Percentiles rank a stretch among this genome's conserved stretches.
Conservation (phyloP, 2,888 invertebrate genomes). For the Stictocephala bisonia region DNA sequence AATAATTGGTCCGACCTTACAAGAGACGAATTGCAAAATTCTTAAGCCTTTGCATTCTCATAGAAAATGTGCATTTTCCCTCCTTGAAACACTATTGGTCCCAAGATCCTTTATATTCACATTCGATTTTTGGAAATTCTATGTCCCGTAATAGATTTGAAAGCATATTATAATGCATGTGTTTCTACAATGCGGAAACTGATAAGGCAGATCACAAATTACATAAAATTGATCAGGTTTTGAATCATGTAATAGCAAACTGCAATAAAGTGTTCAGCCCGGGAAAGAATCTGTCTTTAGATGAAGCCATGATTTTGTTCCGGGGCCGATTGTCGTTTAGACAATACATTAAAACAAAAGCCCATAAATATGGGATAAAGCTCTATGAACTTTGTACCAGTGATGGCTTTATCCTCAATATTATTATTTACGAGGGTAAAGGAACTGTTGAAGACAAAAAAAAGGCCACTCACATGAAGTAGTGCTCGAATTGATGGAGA, state of each 20-base stretch:
- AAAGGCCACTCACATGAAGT: not conserved
- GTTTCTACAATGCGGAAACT: slow-evolving; percentile 28
- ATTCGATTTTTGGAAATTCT: slow-evolving; percentile 15
- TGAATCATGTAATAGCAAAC: slow-evolving; percentile 27
- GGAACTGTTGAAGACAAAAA: slow-evolving; percentile 9
- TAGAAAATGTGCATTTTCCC: slow-evolving; percentile 10
- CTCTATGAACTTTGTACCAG: slow-evolving; percentile 26
- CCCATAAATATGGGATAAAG: slow-evolving; percentile 39
- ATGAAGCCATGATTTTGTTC: slow-evolving; percentile 17
- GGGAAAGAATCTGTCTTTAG: slow-evolving; percentile 19
- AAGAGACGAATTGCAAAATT: slow-evolving; percentile 22
- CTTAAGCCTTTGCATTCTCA: slow-evolving; percentile 29
- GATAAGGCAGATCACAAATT: slow-evolving; percentile 16
- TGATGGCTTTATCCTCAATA: slow-evolving; percentile 25
- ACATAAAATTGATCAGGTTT: slow-evolving; percentile 14
- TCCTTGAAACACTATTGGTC: slow-evolving; percentile 36
- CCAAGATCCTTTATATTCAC: not conserved
- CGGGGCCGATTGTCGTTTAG: slow-evolving; percentile 18
- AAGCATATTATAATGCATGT: slow-evolving; percentile 29
- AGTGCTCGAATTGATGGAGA: not conserved
- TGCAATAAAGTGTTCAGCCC: slow-evolving; percentile 24
- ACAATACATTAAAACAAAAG: slow-evolving; percentile 22
- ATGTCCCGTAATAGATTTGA: slow-evolving; percentile 30
- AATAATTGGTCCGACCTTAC: slow-evolving; percentile 20
- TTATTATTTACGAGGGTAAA: slow-evolving; percentile 21